A percentile compares a stretch with the other conserved stretches of the same genome.
These are phyloP conservation scores for Epinephelus malabaricus DNA, from an alignment of 2,797 vertebrate genomes.

Conservation along the genomic window DNA sequence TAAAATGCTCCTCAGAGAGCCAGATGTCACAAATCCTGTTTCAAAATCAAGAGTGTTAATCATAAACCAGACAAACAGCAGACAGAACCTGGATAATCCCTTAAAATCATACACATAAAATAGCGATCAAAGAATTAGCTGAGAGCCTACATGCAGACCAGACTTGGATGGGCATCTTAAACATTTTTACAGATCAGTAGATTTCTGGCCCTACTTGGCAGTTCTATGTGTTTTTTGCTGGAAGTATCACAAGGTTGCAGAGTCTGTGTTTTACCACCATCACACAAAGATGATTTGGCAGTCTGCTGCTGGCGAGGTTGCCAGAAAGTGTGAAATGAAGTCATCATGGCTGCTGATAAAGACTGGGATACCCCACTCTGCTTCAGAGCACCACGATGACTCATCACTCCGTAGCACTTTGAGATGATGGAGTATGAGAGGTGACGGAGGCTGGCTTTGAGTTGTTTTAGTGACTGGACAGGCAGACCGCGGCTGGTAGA, in stretches of 20 bases:
- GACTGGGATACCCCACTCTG: conserved; percentile 46
- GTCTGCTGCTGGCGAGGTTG: conserved; percentile 19
- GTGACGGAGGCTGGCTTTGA: conserved; percentile 21
- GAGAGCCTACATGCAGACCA: background rate
- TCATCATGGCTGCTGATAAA: conserved; percentile 31
- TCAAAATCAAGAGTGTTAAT: background rate
- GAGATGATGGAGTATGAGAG: conserved; percentile 41
- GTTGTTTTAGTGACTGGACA: conserved; percentile 13
- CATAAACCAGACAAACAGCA: background rate
- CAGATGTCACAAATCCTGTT: background rate
- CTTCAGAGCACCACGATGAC: conserved; percentile 53
- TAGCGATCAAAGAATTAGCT: background rate
- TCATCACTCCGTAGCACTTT: conserved; percentile 43
- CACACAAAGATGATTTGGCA: conserved; percentile 43
- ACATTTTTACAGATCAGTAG: background rate
- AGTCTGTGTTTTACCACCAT: conserved; percentile 21
- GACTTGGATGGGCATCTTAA: too few relatives aligned
- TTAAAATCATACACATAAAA: conserved; percentile 1
- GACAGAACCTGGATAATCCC: background rate
- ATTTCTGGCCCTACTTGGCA: background rate
- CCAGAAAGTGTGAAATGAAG: conserved; percentile 8
- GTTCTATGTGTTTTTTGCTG: conserved; percentile 3
- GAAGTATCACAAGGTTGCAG: background rate
- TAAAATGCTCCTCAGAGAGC: background rate
- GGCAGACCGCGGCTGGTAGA: conserved; percentile 9